Conservation (phyloP, 2,797 vertebrate species). For the Nothura maculosa region DNA sequence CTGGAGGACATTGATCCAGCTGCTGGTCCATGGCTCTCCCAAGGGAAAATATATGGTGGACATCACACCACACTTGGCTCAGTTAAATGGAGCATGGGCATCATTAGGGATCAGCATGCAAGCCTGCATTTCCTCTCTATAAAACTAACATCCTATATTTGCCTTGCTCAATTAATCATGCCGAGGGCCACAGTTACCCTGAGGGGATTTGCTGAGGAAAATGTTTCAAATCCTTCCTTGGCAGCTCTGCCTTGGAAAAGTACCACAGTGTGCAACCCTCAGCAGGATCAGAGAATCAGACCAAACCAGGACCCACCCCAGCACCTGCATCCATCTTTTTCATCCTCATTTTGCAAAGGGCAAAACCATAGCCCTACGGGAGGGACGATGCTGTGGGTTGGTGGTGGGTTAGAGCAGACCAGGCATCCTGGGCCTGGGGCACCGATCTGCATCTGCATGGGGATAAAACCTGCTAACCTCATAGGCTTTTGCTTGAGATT, state of each 20-base stretch:
- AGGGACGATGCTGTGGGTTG: not conserved
- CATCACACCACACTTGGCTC: not conserved
- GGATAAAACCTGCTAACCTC: not conserved
- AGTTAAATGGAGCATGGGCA: too few species aligned
- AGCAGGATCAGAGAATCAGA: fast-evolving
- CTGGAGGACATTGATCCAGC: not conserved
- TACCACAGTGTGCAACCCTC: not conserved
- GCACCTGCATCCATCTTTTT: not conserved
- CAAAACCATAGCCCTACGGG: not conserved
- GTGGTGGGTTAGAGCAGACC: too few species aligned
- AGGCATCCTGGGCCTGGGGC: not conserved
- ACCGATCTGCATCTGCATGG: not conserved
- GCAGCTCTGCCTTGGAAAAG: not conserved
- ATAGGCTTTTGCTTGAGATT: not conserved
- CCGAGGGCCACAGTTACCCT: too few species aligned
- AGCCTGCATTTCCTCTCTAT: too few species aligned
- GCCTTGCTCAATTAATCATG: too few species aligned
- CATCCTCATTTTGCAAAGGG: not conserved
- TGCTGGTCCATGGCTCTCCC: not conserved
- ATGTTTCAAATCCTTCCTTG: not conserved
- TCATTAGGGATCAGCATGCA: too few species aligned
- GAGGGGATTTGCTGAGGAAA: not conserved
- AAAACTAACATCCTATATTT: too few species aligned
- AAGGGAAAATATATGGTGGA: not conserved
- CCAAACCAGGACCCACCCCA: not conserved